Evolutionary conservation across 2,113 vertebrate genomes (phyloP), one percentile per base, ranked within the genome.

Genomic region (Lathamus discolor): DNA sequence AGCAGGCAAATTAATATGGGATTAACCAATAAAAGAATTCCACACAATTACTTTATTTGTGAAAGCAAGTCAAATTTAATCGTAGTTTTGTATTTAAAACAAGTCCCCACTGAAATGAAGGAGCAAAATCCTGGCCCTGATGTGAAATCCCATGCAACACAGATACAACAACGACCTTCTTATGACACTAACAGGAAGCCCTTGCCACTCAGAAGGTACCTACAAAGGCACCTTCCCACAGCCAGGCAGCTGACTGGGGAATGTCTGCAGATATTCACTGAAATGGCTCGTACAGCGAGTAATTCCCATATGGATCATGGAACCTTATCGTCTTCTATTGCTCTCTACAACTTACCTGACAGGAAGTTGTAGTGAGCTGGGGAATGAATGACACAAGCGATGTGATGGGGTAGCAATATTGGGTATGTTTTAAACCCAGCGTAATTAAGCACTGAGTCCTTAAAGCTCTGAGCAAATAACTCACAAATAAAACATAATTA

Each of bases 1-100:
- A 90, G 57, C 33, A 83, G 70, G 49, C 46, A 96, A 96, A 96
- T 94, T 93, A 96, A 88, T 76, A 92, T 16, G 29, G 62, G 78
- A 96, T 95, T 97, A 95, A 77, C 11, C 82, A 89, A 64, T 67
- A 90, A 79, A 83, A 88, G 66, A 86, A 78, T 81, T 81, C 54
- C 23, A 84, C 69, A 82, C 93, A 81, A 75, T 61, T 62, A 61
- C 33, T 89, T 69, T 37, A 66, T 63, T 76, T 90, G 48, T 69
- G 57, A 95, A 94, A 85, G 78, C 72, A 78, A 92, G 52, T 62
- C 33, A 57, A 77, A 92, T 80, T 89, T 92, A 94, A 93, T 94
- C 44, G 37, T 52, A 73, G 4, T 4, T 93, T 77, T 82, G 10
- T 46, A 81, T 37, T 80, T 63, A 3, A 75, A 72, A 72, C 66